phyloP scores from a whole-genome alignment of 2,113 vertebrate genomes.

The Phrynocephalus versicolor region DNA sequence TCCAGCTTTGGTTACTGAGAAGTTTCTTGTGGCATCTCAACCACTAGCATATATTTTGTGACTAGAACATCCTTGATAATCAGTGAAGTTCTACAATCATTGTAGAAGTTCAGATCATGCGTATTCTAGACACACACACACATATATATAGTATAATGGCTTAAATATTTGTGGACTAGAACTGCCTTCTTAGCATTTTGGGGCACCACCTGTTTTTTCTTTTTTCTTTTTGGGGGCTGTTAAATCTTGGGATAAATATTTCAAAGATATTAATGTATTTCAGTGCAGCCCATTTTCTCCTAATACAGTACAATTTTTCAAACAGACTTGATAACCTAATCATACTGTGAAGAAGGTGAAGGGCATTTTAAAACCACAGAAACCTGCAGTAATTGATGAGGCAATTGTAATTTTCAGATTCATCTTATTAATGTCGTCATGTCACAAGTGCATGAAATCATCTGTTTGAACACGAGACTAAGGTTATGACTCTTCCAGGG shows the following conservation, averaged over 20 bases:
- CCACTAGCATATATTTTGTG: neutral
- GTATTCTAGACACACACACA: no score
- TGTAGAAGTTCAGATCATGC: no score
- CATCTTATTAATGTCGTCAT: neutral
- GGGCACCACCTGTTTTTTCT: neutral
- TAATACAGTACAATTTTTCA: neutral
- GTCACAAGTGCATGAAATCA: neutral
- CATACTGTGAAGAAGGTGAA: neutral
- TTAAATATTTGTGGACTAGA: neutral
- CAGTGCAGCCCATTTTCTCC: constrained; percentile 10
- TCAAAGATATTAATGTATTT: neutral
- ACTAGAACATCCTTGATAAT: neutral
- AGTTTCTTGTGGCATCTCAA: neutral
- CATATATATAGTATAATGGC: no score
- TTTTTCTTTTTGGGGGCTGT: neutral
- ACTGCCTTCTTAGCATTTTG: neutral
- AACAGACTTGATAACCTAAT: neutral
- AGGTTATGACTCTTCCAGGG: neutral
- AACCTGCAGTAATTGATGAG: neutral
- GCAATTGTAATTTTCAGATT: neutral
- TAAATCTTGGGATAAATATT: neutral
- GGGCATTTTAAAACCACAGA: neutral
- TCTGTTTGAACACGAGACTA: neutral
- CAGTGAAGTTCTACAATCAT: neutral
- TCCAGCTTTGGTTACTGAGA: neutral